Percentiles rank a stretch among this genome's conserved stretches.
Conservation (phyloP, 2,113 vertebrate species). For the Vicugna pacos region DNA sequence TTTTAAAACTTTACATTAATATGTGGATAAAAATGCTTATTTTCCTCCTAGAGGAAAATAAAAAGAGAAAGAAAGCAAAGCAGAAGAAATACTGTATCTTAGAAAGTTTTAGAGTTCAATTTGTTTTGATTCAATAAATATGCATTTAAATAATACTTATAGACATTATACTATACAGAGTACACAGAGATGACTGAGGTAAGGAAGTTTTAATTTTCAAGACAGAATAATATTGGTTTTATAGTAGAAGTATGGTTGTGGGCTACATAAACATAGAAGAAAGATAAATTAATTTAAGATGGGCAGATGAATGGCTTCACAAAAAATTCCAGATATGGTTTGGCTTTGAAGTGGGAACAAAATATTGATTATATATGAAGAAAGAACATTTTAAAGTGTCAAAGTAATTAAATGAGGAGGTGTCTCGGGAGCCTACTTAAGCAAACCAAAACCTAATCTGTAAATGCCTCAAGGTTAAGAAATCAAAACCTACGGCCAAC, state of each 20-base stretch:
- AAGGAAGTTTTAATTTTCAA: background rate
- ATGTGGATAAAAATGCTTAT: background rate
- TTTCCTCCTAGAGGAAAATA: background rate
- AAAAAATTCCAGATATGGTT: background rate
- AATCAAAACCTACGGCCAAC: background rate
- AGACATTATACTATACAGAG: background rate
- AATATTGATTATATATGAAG: background rate
- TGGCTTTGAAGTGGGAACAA: background rate
- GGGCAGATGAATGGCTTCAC: background rate
- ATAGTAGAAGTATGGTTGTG: background rate
- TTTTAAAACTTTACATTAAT: background rate
- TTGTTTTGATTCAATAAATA: conserved; percentile 31
- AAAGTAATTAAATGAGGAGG: background rate
- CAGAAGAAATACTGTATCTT: background rate
- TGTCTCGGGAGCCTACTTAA: background rate
- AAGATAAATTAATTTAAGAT: conserved; percentile 19
- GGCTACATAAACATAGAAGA: background rate
- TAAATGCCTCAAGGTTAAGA: background rate
- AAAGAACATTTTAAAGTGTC: background rate
- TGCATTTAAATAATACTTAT: conserved; percentile 1
- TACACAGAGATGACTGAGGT: background rate
- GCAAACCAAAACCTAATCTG: background rate
- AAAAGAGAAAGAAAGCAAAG: background rate
- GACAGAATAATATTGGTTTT: background rate
- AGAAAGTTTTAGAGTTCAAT: background rate